phyloP scores from a whole-genome alignment of 2,888 invertebrate species.

The Cheilosia grossa region DNA sequence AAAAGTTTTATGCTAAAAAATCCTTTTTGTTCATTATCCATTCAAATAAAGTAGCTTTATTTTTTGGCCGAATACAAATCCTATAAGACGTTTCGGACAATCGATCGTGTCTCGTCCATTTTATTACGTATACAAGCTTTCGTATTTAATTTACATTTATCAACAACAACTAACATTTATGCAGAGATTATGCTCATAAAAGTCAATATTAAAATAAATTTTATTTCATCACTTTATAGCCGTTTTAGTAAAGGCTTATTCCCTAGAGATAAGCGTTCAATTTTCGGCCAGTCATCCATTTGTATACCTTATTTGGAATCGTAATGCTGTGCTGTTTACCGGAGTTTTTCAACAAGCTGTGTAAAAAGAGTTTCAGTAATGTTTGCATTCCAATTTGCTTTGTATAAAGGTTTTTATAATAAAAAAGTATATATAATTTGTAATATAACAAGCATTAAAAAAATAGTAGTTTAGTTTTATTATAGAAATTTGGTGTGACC shows the following conservation, averaged over 20 bases:
- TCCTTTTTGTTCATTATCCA: not conserved
- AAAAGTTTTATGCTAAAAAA: not conserved
- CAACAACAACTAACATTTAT: not conserved
- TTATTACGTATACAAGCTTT: not conserved
- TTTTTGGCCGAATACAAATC: not conserved
- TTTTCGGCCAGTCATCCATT: slow-evolving; percentile 27
- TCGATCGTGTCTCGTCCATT: not conserved
- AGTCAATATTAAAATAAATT: not conserved
- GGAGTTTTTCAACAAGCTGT: slow-evolving; percentile 4
- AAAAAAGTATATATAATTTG: not conserved
- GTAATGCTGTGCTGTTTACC: not conserved
- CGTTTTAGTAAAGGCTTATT: not conserved
- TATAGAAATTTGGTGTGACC: too few species aligned
- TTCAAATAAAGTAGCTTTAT: not conserved
- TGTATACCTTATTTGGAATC: slow-evolving; percentile 21
- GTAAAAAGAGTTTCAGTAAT: not conserved
- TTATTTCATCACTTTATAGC: slow-evolving; percentile 1
- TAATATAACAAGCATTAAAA: too few species aligned
- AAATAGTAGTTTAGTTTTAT: too few species aligned
- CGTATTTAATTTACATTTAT: not conserved
- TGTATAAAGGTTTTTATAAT: not conserved
- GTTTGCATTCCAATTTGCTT: not conserved
- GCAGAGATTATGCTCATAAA: not conserved
- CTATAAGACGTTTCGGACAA: not conserved
- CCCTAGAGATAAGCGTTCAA: not conserved